These are phyloP conservation scores for Melinaea marsaeus DNA, from an alignment of 2,888 invertebrate genomes.

Conservation along the genomic window DNA sequence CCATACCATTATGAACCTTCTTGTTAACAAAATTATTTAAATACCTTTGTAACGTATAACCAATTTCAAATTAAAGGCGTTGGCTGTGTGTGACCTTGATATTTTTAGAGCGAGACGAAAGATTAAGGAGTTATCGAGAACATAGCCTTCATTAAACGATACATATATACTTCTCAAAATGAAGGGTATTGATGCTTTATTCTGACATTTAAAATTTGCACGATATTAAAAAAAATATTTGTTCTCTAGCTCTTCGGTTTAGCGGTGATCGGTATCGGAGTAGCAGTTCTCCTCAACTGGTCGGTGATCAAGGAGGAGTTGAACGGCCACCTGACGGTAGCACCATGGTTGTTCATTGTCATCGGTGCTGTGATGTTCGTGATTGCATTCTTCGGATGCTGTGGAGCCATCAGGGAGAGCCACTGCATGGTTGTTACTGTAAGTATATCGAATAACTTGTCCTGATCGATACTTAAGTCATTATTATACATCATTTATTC, in stretches of 20 bases:
- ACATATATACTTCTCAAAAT: no score
- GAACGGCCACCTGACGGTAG: conserved; percentile 67
- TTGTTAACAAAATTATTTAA: background rate
- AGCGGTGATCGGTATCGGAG: conserved; percentile 81
- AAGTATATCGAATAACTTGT: conserved; percentile 48
- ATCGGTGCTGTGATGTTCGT: conserved; percentile 85
- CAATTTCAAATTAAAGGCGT: background rate
- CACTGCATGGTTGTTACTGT: conserved; percentile 92
- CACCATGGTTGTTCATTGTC: conserved; percentile 82
- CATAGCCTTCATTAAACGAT: no score
- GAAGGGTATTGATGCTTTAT: no score
- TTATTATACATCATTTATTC: no score
- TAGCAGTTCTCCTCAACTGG: conserved; percentile 80
- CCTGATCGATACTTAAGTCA: no score
- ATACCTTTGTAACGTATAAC: background rate
- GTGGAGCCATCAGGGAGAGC: conserved; percentile 92
- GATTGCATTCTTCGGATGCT: conserved; percentile 93
- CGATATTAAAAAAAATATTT: conserved; percentile 29
- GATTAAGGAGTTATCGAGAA: conserved; percentile 1
- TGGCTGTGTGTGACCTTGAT: conserved; percentile 1
- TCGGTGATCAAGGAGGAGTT: conserved; percentile 67
- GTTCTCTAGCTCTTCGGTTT: conserved; percentile 83
- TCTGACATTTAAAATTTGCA: background rate
- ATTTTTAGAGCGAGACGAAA: background rate
- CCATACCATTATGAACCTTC: no score